These are phyloP conservation scores for Rhinolophus ferrumequinum DNA, from an alignment of 2,113 vertebrate species.

Conservation along the genomic window DNA sequence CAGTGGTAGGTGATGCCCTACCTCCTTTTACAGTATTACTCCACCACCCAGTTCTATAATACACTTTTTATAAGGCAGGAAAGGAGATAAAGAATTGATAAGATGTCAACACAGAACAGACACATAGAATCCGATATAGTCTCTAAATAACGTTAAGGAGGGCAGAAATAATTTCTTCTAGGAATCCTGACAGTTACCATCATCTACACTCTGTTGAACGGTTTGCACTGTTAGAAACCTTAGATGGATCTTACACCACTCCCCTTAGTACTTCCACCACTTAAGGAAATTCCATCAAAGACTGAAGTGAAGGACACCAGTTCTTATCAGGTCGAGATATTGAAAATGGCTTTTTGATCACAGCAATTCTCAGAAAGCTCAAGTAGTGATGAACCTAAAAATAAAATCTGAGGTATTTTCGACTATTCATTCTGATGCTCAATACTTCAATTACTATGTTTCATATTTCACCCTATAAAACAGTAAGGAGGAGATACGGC, in stretches of 20 bases:
- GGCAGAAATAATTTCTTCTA: neutral
- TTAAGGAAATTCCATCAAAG: constrained; percentile 42
- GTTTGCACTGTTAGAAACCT: neutral
- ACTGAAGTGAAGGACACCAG: neutral
- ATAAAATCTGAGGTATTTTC: constrained; percentile 9
- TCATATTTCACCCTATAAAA: constrained; percentile 1
- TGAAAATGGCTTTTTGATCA: constrained; percentile 2
- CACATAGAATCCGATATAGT: neutral
- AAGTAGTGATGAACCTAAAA: constrained; percentile 20
- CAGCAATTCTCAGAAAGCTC: constrained; percentile 1
- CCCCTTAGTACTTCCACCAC: neutral
- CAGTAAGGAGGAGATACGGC: neutral
- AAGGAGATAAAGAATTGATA: constrained; percentile 35
- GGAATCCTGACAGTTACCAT: neutral
- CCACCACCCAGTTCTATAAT: neutral
- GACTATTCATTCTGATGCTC: neutral
- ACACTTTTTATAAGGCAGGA: neutral
- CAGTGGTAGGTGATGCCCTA: neutral
- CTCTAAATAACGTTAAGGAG: neutral
- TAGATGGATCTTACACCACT: neutral
- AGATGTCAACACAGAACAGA: neutral
- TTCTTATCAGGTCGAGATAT: neutral
- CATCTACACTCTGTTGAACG: neutral
- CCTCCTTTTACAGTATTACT: neutral
- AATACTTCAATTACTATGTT: constrained; percentile 1